Evolutionary conservation across 2,888 invertebrate species (phyloP).

Genomic region (Galerucella calmariensis): DNA sequence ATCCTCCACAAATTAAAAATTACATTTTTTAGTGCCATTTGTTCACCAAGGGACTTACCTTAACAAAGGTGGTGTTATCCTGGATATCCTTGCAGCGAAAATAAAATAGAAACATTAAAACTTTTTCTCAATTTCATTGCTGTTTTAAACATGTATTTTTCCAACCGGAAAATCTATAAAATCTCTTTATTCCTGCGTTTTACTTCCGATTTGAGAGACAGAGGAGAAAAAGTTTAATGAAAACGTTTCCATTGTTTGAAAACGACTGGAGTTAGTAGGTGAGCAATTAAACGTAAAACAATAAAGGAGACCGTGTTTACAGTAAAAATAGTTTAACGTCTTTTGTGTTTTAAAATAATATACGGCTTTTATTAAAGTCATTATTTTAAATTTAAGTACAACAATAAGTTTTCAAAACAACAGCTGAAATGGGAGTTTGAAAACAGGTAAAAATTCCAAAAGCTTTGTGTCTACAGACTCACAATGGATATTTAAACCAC

Average conservation of each 20-base stretch:
- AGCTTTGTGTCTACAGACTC: too few species aligned
- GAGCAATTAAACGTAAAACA: neutral
- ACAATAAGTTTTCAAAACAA: too few species aligned
- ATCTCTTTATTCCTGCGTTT: neutral
- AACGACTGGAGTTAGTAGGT: neutral
- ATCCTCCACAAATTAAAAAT: too few species aligned
- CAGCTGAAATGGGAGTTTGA: too few species aligned
- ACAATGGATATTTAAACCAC: too few species aligned
- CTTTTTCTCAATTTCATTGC: constrained; percentile 19
- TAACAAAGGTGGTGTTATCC: constrained; percentile 79
- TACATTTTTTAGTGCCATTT: too few species aligned
- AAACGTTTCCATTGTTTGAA: neutral
- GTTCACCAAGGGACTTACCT: constrained; percentile 65
- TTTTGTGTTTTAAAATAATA: too few species aligned
- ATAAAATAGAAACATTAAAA: constrained; percentile 31
- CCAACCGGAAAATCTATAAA: constrained; percentile 11
- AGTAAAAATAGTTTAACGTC: too few species aligned
- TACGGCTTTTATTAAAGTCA: too few species aligned
- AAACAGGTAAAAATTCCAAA: too few species aligned
- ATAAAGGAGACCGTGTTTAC: neutral
- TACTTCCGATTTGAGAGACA: neutral
- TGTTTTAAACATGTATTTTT: constrained; percentile 14
- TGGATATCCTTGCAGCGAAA: constrained; percentile 55
- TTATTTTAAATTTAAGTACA: too few species aligned
- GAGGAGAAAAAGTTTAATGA: neutral